Conservation (phyloP, 1,140 invertebrate species). For the Lordiphosa mommai region DNA sequence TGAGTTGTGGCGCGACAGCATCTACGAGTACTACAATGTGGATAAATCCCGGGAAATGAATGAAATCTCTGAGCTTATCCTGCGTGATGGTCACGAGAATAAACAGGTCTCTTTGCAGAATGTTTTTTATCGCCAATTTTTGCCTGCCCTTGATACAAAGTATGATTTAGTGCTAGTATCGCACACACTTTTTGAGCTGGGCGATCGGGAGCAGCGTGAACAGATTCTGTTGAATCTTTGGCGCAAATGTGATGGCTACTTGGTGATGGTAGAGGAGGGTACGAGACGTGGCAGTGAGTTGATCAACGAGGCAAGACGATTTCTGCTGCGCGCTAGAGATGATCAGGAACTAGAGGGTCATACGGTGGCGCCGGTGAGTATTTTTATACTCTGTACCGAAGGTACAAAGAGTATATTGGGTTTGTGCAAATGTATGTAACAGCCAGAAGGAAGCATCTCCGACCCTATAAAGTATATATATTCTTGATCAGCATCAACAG, state of each 20-base stretch:
- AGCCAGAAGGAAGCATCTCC: too few relatives aligned
- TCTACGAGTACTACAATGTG: constrained; percentile 91
- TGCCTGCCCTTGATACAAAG: constrained; percentile 85
- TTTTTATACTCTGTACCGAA: too few relatives aligned
- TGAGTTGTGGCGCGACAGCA: constrained; percentile 84
- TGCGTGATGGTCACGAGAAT: constrained; percentile 84
- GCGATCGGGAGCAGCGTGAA: constrained; percentile 84
- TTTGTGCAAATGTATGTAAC: too few relatives aligned
- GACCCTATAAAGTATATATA: too few relatives aligned
- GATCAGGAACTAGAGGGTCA: constrained; percentile 79
- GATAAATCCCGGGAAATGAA: constrained; percentile 90
- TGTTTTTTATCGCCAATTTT: constrained; percentile 89
- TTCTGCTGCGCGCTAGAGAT: constrained; percentile 82
- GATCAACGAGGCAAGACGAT: constrained; percentile 88
- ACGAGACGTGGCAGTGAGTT: constrained; percentile 89
- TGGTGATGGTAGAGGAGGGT: constrained; percentile 92
- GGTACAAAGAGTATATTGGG: too few relatives aligned
- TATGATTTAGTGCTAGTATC: constrained; percentile 92
- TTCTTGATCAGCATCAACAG: too few relatives aligned
- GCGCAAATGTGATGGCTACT: constrained; percentile 90
- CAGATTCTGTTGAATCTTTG: constrained; percentile 89
- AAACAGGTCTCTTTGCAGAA: constrained; percentile 82
- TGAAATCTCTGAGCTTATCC: constrained; percentile 86
- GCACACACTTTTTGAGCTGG: constrained; percentile 90
- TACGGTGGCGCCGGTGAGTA: constrained; percentile 87